Conservation (phyloP, 2,113 vertebrate genomes). For the Pluvialis apricaria region DNA sequence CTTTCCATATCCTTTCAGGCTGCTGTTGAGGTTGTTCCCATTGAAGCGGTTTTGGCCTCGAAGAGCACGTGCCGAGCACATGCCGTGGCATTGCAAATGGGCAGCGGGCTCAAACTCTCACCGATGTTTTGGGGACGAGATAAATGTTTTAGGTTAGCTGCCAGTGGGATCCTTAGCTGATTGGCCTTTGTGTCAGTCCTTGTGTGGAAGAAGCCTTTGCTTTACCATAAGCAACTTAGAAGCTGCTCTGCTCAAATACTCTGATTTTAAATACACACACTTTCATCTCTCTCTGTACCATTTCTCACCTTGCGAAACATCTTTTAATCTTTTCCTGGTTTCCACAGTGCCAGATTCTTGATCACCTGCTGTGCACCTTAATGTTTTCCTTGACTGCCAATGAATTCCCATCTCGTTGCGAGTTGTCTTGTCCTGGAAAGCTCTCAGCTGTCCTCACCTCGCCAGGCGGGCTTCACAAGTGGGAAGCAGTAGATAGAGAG, state of each 20-base stretch:
- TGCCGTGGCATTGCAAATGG: not conserved
- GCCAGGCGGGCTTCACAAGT: not conserved
- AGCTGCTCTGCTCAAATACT: not conserved
- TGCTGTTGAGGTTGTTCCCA: not conserved
- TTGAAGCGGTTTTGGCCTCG: not conserved
- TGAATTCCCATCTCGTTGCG: not conserved
- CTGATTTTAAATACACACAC: not conserved
- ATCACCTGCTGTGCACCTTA: not conserved
- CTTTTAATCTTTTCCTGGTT: not conserved
- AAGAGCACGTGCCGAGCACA: accelerated
- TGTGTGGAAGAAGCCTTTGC: not conserved
- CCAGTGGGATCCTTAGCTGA: not conserved
- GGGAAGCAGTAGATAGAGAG: not conserved
- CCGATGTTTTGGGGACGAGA: not conserved
- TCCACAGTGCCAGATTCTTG: not conserved
- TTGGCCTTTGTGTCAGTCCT: not conserved
- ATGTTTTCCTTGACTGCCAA: not conserved
- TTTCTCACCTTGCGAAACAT: not conserved
- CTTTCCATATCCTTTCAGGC: not conserved
- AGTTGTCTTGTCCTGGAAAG: not conserved
- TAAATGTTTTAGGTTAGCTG: not conserved
- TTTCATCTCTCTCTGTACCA: not conserved
- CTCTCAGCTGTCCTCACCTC: not conserved
- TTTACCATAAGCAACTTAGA: not conserved
- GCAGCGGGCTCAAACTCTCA: not conserved